These are phyloP conservation scores for Anguilla obscura DNA, from an alignment of 2,797 vertebrate species.

Conservation along the genomic window DNA sequence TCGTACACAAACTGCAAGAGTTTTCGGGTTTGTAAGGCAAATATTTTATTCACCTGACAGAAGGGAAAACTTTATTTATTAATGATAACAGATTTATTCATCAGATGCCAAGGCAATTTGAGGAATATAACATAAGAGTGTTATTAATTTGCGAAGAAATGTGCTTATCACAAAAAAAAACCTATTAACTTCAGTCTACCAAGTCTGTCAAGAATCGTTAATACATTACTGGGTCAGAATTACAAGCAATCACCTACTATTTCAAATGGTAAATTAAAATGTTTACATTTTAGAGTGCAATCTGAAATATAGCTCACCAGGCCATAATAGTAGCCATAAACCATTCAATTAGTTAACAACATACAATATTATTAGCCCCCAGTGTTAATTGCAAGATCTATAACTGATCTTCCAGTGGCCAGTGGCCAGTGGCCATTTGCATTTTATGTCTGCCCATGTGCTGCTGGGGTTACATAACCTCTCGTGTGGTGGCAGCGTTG, in stretches of 20 bases:
- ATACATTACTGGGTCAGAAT: too few relatives aligned
- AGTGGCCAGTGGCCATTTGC: background rate
- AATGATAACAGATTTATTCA: background rate
- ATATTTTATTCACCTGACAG: background rate
- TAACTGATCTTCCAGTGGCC: background rate
- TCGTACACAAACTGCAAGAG: background rate
- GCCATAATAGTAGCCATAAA: background rate
- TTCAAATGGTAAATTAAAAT: background rate
- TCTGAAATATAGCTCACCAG: background rate
- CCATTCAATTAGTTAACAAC: background rate
- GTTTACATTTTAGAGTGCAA: background rate
- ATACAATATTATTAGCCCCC: background rate
- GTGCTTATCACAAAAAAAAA: background rate
- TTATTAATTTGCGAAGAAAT: background rate
- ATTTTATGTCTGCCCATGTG: background rate
- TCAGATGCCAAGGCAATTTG: background rate
- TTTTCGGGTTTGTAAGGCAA: background rate
- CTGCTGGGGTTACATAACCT: background rate
- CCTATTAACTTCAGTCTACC: too few relatives aligned
- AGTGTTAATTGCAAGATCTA: slow-evolving; percentile 11
- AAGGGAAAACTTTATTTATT: background rate
- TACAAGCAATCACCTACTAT: background rate
- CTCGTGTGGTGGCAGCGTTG: background rate
- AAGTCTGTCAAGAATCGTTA: too few relatives aligned
- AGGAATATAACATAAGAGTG: background rate